Evolutionary conservation across 2,888 invertebrate species (phyloP), one percentile per base, ranked within the genome.

Genomic region (Calliopum simillimum): DNA sequence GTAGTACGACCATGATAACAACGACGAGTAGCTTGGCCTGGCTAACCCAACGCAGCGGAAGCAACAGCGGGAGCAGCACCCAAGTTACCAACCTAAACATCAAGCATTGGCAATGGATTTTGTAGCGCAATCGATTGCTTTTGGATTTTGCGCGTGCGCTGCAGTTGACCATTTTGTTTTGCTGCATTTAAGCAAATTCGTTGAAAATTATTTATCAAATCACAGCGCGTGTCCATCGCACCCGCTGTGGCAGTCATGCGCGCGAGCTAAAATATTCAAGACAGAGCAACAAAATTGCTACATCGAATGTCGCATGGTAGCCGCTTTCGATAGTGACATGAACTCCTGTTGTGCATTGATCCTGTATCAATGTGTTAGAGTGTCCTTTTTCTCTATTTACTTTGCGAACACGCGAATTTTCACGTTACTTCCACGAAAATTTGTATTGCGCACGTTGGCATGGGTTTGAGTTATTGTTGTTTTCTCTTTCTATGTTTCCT

Each of bases 241-340:
- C 74, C 75, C 72, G 75, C 76, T 76, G 76, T 59, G 77, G 71
- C 70, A 68, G 73, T 66, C 76, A 73, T 69, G 69, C 71, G 73
- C 67, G 55, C 41, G 14, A 70, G 21, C 19, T 46, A 58, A 16
- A 16, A 44, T 61, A 19, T 51, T 41, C 19, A 51, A 16, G 33
- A n/a, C 13, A 14, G 13, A 64, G 12, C 49, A 46, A 21, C 19
- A 19, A 53, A 16, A 3, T 23, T 46, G 44, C 21, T n/a, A 44
- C 25, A 8, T 14, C 46, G 61, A 61, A 64, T 43, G 19, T 19
- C 23, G 58, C 69, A 73, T 71, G 58, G 71, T 72, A 75, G 71
- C 72, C 25, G 33, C 56, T 67, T 23, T 49, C 59, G 21, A 68
- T 19, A 33, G 41, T 41, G 13, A 64, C 64, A 65, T 25, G 56